A percentile compares a stretch with the other conserved stretches of the same genome.
Evolutionary conservation across 2,113 vertebrate species (phyloP).

Genomic region (Piprites chloris): DNA sequence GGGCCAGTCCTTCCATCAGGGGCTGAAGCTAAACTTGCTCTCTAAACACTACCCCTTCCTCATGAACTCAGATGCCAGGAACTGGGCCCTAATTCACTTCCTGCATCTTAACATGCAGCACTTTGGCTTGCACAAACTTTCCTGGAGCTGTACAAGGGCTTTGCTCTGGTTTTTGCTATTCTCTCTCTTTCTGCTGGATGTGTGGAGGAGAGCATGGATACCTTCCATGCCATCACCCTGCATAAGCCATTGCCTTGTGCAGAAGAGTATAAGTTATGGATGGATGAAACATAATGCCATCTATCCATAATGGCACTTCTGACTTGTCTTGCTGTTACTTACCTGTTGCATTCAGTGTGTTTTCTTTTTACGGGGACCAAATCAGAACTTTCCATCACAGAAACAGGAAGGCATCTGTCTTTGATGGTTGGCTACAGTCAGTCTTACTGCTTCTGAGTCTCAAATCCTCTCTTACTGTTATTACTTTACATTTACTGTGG

Average conservation of each 20-base stretch:
- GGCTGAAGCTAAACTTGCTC: not conserved
- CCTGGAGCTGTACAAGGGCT: not conserved
- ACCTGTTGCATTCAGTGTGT: not conserved
- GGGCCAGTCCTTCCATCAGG: not conserved
- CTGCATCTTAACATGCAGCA: not conserved
- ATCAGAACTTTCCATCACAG: not conserved
- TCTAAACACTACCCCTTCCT: not conserved
- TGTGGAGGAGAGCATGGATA: not conserved
- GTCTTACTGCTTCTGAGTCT: not conserved
- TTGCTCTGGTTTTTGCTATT: not conserved
- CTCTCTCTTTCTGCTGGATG: not conserved
- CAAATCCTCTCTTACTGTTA: not conserved
- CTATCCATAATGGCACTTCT: not conserved
- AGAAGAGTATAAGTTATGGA: not conserved
- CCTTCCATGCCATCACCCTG: not conserved
- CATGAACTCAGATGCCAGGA: rapidly evolving
- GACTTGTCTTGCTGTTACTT: not conserved
- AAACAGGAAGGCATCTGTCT: not conserved
- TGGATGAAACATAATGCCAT: not conserved
- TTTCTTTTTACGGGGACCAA: not conserved
- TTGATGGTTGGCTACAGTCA: not conserved
- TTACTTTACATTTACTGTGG: not conserved
- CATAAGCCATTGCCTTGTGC: not conserved
- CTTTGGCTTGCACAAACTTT: not conserved
- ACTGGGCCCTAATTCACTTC: not conserved